Evolutionary conservation across 2,888 invertebrate species (phyloP).

Genomic region (Diadromus collaris): DNA sequence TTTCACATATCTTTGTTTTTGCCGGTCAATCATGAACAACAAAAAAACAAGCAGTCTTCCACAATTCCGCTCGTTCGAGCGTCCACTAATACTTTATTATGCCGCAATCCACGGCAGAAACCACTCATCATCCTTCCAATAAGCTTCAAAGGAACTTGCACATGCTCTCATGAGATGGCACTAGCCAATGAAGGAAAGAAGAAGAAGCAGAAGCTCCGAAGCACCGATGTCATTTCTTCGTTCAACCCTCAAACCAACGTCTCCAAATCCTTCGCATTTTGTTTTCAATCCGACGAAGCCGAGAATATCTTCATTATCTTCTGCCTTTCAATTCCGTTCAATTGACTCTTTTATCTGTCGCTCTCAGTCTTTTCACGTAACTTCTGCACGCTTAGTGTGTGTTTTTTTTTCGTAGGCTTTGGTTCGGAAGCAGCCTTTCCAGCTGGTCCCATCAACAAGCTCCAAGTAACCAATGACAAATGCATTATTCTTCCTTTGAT

Average conservation of each 20-base stretch:
- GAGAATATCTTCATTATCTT: neutral
- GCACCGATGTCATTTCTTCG: neutral
- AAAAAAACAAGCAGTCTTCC: neutral
- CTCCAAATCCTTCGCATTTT: neutral
- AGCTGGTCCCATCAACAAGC: conserved; percentile 23
- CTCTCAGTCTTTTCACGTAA: neutral
- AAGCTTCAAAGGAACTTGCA: neutral
- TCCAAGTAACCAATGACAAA: conserved; percentile 1
- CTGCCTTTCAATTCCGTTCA: neutral
- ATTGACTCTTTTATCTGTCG: neutral
- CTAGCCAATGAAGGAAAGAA: too few species aligned
- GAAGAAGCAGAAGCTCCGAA: too few species aligned
- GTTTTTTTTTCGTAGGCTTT: neutral
- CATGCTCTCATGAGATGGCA: too few species aligned
- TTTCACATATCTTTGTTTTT: neutral
- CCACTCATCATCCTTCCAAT: neutral
- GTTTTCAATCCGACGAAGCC: neutral
- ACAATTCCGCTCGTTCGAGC: neutral
- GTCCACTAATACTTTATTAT: neutral
- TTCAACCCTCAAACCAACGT: neutral
- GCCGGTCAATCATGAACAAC: neutral
- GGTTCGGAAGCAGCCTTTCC: neutral
- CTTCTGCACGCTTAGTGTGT: neutral
- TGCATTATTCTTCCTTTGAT: neutral
- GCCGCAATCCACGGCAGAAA: neutral